Evolutionary conservation across 1,140 invertebrate genomes (phyloP).

Genomic region (Lasaia peninsularis): DNA sequence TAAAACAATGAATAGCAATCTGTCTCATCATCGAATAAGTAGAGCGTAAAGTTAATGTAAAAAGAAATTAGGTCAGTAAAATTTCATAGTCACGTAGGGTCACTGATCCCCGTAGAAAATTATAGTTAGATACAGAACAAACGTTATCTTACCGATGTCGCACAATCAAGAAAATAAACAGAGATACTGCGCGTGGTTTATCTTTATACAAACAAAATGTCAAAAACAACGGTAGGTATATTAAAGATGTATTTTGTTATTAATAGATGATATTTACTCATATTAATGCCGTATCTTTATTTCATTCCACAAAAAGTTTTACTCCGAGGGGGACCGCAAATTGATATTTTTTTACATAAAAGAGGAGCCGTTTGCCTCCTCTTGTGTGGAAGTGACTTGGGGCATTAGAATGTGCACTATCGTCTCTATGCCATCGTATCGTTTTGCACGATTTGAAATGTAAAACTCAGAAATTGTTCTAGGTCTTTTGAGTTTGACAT

Average conservation of each 20-base stretch:
- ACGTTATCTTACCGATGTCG: neutral
- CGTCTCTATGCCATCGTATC: no score
- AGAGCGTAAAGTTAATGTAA: conserved; percentile 61
- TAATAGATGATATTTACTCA: no score
- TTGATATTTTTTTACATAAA: no score
- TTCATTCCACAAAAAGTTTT: no score
- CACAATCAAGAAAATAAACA: conserved; percentile 9
- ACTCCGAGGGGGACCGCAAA: no score
- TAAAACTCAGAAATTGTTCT: no score
- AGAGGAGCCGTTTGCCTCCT: no score
- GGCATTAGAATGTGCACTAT: no score
- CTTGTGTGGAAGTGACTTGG: no score
- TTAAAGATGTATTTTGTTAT: neutral
- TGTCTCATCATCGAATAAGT: conserved; percentile 33
- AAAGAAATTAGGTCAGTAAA: conserved; percentile 56
- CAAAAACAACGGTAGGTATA: neutral
- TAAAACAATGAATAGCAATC: conserved; percentile 27
- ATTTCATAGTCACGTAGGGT: conserved; percentile 10
- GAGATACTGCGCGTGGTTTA: conserved; percentile 14
- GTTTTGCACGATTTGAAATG: no score
- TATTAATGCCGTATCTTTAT: no score
- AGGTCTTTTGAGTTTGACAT: no score
- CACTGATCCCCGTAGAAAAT: conserved; percentile 1
- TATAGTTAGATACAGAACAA: neutral
- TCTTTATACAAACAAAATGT: neutral